These are phyloP conservation scores for Nymphalis io DNA, from an alignment of 1,140 invertebrate genomes.

Conservation along the genomic window DNA sequence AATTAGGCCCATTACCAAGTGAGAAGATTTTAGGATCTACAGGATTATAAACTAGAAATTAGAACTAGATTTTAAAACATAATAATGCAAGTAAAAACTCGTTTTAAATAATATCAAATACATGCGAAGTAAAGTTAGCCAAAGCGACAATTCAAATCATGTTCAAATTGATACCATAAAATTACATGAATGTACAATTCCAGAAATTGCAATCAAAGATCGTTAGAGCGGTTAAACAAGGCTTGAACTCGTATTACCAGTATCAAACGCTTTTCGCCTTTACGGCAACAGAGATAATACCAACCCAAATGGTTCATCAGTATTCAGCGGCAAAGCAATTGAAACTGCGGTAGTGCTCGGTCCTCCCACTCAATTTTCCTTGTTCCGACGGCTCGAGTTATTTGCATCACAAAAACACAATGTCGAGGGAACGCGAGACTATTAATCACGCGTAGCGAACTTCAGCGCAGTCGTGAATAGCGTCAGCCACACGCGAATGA, in stretches of 20 bases:
- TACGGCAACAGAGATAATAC: conserved; percentile 64
- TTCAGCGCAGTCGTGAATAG: conserved; percentile 63
- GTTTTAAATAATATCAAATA: too few species aligned
- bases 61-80: too few species aligned
- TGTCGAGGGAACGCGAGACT: conserved; percentile 73
- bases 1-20: too few species aligned
- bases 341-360: conserved; percentile 72
- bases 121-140: too few species aligned
- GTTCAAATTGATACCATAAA: conserved; percentile 4
- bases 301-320: conserved; percentile 73
- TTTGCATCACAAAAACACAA: conserved; percentile 79
- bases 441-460: conserved; percentile 76
- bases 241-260: conserved; percentile 40
- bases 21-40: too few species aligned
- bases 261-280: conserved; percentile 51
- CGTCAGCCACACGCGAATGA: conserved; percentile 72
- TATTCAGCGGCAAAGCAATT: conserved; percentile 76
- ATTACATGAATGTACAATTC: conserved; percentile 6
- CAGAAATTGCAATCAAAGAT: conserved; percentile 26
- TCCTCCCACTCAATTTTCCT: conserved; percentile 76
- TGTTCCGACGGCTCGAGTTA: conserved; percentile 75
- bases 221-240: conserved; percentile 32
- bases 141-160: background rate
- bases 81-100: too few species aligned
- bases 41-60: too few species aligned